A percentile compares a stretch with the other conserved stretches of the same genome.
Evolutionary conservation across 2,797 vertebrate genomes (phyloP).

Genomic region (Pseudocheirus occidentalis): DNA sequence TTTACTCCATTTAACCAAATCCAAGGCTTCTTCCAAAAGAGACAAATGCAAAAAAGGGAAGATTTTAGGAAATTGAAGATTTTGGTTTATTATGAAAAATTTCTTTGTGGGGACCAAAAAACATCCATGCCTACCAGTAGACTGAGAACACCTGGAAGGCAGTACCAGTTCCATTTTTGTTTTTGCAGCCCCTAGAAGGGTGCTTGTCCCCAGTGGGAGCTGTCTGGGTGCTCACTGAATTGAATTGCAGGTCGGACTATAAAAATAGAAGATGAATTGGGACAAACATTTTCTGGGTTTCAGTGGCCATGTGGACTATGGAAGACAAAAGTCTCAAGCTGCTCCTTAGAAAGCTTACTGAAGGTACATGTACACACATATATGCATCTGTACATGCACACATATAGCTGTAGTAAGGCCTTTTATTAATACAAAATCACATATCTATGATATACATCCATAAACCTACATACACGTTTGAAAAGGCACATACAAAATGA

Average conservation of each 20-base stretch:
- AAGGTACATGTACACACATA: not conserved
- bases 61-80: slow-evolving; percentile 1
- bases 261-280: not conserved
- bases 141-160: not conserved
- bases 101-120: slow-evolving; percentile 44
- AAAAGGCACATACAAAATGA: not conserved
- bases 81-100: not conserved
- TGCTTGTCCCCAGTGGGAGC: no score
- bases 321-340: not conserved
- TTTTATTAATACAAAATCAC: not conserved
- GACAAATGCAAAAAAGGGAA: not conserved
- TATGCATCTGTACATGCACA: not conserved
- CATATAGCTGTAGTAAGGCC: not conserved
- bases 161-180: not conserved
- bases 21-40: not conserved
- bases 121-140: not conserved
- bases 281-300: not conserved
- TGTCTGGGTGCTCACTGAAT: not conserved
- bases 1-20: not conserved
- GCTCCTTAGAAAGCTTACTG: not conserved
- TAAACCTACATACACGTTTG: not conserved
- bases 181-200: not conserved
- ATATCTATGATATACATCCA: not conserved
- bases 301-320: no score
- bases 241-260: not conserved